phyloP scores from a whole-genome alignment of 2,113 vertebrate genomes.

The Pluvialis apricaria region DNA sequence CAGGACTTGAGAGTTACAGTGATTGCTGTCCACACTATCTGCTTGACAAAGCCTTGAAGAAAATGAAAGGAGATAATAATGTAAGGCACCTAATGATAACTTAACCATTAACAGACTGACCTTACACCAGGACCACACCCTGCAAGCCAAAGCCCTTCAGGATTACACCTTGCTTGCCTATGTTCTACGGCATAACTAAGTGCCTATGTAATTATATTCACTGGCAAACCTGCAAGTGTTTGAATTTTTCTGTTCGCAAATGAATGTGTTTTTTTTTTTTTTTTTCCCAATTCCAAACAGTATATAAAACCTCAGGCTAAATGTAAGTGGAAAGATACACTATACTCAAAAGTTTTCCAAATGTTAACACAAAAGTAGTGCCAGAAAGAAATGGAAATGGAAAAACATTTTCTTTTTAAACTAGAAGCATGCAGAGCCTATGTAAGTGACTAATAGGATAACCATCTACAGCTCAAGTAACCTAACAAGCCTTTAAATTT shows the following conservation, averaged over 20 bases:
- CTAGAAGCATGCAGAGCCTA: not conserved
- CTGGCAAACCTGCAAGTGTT: accelerated
- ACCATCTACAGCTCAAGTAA: not conserved
- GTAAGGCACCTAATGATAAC: not conserved
- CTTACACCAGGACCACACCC: not conserved
- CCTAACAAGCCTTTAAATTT: not conserved
- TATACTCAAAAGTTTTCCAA: not conserved
- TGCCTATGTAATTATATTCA: not conserved
- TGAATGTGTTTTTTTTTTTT: not conserved
- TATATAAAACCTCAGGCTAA: not conserved
- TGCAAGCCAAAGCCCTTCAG: not conserved
- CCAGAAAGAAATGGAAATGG: not conserved
- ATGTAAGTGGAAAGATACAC: not conserved
- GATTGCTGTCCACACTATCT: not conserved
- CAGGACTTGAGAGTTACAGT: not conserved
- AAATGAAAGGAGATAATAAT: not conserved
- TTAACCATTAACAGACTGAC: not conserved
- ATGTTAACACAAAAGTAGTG: not conserved
- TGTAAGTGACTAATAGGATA: not conserved
- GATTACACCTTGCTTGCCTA: not conserved
- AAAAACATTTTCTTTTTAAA: not conserved
- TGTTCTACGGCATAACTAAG: not conserved
- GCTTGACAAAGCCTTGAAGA: not conserved
- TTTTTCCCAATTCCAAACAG: not conserved
- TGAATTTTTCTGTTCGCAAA: not conserved